Evolutionary conservation across 2,113 vertebrate species (phyloP).

Genomic region (Peucedramus taeniatus): DNA sequence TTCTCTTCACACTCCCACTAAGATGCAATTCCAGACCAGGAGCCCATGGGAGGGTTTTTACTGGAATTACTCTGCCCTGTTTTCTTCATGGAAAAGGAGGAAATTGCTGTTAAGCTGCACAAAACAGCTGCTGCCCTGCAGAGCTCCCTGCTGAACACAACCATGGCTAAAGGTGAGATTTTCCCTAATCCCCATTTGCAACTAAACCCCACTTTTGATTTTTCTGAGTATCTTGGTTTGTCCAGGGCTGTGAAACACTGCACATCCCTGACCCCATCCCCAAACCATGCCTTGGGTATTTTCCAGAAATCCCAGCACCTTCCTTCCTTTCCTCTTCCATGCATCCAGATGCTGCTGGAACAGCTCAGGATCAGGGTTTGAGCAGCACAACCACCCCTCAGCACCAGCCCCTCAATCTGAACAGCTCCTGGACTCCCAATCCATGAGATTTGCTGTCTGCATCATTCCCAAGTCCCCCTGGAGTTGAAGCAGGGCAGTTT

Average conservation of each 20-base stretch:
- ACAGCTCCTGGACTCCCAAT: not conserved
- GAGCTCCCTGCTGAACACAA: not conserved
- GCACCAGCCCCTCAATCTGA: not conserved
- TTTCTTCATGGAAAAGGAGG: not conserved
- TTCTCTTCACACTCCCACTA: fast-evolving
- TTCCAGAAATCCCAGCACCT: not conserved
- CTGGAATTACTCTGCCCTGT: not conserved
- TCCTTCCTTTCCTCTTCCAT: not conserved
- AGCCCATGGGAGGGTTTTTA: not conserved
- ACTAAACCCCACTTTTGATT: not conserved
- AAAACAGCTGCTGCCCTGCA: not conserved
- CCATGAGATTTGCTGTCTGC: not conserved
- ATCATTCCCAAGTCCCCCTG: not conserved
- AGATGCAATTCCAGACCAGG: not conserved
- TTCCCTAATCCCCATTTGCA: not conserved
- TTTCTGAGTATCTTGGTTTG: not conserved
- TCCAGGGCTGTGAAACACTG: not conserved
- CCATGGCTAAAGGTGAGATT: no score
- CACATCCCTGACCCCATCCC: not conserved
- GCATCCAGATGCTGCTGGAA: not conserved
- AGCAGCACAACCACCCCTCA: not conserved
- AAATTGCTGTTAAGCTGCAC: not conserved
- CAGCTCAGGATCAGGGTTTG: not conserved
- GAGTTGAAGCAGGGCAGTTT: not conserved
- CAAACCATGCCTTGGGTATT: fast-evolving